Evolutionary conservation across 2,888 invertebrate species (phyloP), one percentile per base, ranked within the genome.

Genomic region (Campopleginae sp.): DNA sequence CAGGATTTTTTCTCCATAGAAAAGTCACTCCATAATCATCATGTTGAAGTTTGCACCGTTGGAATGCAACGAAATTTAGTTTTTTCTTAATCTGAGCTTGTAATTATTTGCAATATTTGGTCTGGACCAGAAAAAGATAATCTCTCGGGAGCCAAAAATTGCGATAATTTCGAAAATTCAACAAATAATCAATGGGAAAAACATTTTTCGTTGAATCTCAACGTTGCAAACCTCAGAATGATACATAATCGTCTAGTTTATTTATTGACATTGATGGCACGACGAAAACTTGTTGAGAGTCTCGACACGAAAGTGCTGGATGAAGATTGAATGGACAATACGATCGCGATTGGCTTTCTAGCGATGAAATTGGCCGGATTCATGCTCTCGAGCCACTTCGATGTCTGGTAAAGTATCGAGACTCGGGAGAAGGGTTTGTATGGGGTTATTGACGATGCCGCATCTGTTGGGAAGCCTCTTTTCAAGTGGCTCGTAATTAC

Each of bases 401-500:
- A 77, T 27, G 76, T 83, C 74, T 70, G 46, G 46, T n/a, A 12
- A 54, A 76, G 54, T 38, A 65, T 66, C 38, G 44, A 54, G 8
- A 77, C 65, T 33, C 76, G 14, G 27, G 14, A 42, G 61, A 75
- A 75, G 46, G 63, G 61, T 3, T 44, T 63, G 38, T 51, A 51
- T 23, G 38, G 58, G 61, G 19, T 58, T 72, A 72, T 80, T 71
- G 83, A 72, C 76, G 77, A 46, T 27, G 71, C 23, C 61, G 75
- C 65, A 51, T 65, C 51, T 76, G 76, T 14, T 54, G 12, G 54
- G 42, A 68, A 51, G 71, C 65, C 79, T 78, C 77, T 54, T 63
- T 61, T 82, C 78, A 76, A 85, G 85, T 72, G 72, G 46, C 71
- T 48, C 79, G 74, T 80, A 85, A 84, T 85, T 68, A 51, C 76